Percentiles rank a stretch among this genome's conserved stretches.
Evolutionary conservation across 2,113 vertebrate species (phyloP).

Genomic region (Aleadryas rufinucha): DNA sequence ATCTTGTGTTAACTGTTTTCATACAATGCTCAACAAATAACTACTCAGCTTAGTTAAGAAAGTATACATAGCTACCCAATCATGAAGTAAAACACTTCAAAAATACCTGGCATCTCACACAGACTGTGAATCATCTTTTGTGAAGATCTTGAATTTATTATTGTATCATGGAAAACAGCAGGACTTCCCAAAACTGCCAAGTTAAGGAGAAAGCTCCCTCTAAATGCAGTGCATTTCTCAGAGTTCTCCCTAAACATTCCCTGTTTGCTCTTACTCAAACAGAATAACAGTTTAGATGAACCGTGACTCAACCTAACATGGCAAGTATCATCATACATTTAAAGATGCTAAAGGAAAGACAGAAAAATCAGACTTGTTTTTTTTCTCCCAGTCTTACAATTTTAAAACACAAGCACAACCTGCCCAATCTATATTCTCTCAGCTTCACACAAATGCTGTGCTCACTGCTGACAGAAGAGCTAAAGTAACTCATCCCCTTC

Average conservation of each 20-base stretch:
- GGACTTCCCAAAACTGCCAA: background rate
- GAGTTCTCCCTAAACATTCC: background rate
- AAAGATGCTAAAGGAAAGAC: background rate
- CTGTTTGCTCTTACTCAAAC: background rate
- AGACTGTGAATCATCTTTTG: background rate
- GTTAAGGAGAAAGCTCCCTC: background rate
- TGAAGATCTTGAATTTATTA: background rate
- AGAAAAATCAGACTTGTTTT: background rate
- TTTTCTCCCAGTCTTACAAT: background rate
- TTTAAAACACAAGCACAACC: background rate
- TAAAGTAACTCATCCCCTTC: background rate
- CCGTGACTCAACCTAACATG: rapidly evolving
- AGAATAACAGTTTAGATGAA: background rate
- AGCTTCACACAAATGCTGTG: background rate
- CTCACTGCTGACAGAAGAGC: background rate
- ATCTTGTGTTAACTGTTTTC: background rate
- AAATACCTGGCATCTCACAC: background rate
- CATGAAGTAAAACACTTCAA: background rate
- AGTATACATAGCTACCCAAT: background rate
- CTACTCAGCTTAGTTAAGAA: background rate
- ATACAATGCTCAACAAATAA: background rate
- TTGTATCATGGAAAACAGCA: background rate
- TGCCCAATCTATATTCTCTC: background rate
- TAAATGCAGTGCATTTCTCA: background rate
- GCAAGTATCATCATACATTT: background rate